phyloP scores from a whole-genome alignment of 1,140 invertebrate species.

The Lepidurus arcticus region DNA sequence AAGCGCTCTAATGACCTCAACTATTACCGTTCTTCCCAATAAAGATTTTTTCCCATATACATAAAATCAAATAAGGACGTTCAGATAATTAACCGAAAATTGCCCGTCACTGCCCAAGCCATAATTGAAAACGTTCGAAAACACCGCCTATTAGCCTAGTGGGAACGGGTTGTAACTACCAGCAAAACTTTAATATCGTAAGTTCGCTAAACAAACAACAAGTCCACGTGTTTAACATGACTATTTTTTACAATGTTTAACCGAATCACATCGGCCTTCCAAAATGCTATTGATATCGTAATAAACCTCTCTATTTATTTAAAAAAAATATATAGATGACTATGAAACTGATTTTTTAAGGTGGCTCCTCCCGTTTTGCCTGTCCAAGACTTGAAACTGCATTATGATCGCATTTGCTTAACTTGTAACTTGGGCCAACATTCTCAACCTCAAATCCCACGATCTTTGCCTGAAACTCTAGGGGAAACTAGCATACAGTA shows the following conservation, averaged over 20 bases:
- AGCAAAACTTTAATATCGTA: too few relatives aligned
- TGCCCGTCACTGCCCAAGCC: too few relatives aligned
- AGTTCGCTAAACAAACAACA: conserved; percentile 1
- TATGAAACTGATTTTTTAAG: background rate
- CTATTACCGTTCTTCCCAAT: background rate
- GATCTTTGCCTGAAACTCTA: background rate
- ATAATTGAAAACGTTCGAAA: too few relatives aligned
- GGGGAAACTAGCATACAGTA: background rate
- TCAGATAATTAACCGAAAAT: too few relatives aligned
- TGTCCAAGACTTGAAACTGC: background rate
- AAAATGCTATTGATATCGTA: conserved; percentile 10
- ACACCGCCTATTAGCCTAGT: too few relatives aligned
- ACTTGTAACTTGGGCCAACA: background rate
- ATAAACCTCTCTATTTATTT: background rate
- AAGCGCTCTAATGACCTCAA: conserved; percentile 9
- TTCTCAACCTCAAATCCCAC: background rate
- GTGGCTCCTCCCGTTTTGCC: background rate
- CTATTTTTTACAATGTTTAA: background rate
- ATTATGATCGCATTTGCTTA: background rate
- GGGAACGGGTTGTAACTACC: too few relatives aligned
- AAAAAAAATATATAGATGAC: background rate
- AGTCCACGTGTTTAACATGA: background rate
- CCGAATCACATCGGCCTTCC: background rate
- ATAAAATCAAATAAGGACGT: background rate
- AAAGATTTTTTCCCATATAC: background rate